phyloP scores from a whole-genome alignment of 2,113 vertebrate species.

The Myxocyprinus asiaticus region DNA sequence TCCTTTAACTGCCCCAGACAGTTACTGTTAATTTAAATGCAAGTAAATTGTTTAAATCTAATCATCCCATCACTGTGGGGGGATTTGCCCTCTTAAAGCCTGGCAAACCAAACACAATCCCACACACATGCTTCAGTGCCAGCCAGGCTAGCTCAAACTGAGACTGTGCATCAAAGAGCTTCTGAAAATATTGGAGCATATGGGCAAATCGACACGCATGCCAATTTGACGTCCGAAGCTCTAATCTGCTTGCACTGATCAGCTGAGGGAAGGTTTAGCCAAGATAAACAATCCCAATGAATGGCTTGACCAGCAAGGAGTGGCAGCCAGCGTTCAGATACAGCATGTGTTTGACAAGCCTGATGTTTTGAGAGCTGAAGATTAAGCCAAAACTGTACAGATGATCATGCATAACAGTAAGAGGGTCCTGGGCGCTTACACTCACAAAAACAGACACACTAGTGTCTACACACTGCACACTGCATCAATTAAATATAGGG shows the following conservation, averaged over 20 bases:
- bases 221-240: conserved; percentile 32
- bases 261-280: conserved; percentile 42
- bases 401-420: conserved; percentile 6
- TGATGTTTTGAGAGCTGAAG: conserved; percentile 8
- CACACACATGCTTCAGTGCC: conserved; percentile 3
- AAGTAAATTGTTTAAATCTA: conserved; percentile 21
- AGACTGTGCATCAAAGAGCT: conserved; percentile 42
- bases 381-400: background rate
- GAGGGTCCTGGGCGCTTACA: background rate
- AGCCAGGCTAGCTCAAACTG: conserved; percentile 15
- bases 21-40: conserved; percentile 21
- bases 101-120: conserved; percentile 38
- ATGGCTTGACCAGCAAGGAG: background rate
- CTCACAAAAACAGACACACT: background rate
- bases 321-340: background rate
- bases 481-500: background rate
- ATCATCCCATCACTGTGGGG: conserved; percentile 45
- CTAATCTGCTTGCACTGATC: conserved; percentile 44
- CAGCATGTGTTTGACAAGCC: conserved; percentile 17
- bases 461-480: no score
- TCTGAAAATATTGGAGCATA: conserved; percentile 41
- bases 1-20: background rate
- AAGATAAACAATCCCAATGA: conserved; percentile 31
- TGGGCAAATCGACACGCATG: conserved; percentile 16
- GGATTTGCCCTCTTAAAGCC: conserved; percentile 44